phyloP scores from a whole-genome alignment of 2,797 vertebrate genomes.

The Muscicapa comitata region DNA sequence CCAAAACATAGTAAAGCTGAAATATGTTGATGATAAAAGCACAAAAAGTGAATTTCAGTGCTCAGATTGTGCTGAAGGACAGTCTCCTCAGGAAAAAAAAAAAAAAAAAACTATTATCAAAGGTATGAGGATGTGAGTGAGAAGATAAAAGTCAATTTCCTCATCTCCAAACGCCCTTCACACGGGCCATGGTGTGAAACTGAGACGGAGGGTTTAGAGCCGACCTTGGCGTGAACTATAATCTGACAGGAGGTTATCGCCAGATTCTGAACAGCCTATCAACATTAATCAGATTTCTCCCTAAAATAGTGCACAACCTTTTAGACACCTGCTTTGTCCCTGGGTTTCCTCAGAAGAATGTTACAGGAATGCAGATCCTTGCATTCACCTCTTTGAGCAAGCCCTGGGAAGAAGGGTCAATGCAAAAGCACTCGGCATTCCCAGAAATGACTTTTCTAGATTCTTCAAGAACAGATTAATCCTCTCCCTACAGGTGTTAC shows the following conservation, averaged over 20 bases:
- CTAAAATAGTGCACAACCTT: conserved; percentile 72
- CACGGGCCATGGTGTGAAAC: conserved; percentile 41
- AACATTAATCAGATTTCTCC: conserved; percentile 75
- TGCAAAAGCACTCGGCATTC: rapidly evolving
- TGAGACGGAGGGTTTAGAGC: conserved; percentile 48
- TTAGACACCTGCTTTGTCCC: conserved; percentile 51
- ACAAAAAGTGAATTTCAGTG: background rate
- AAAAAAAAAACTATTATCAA: background rate
- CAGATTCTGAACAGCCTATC: conserved; percentile 60
- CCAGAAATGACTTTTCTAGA: background rate
- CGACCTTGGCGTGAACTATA: conserved; percentile 56
- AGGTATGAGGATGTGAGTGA: conserved; percentile 10
- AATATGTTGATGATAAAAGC: background rate
- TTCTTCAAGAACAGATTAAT: background rate
- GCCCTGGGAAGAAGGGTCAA: background rate
- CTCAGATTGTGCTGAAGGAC: background rate
- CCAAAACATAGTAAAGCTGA: background rate
- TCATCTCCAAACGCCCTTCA: conserved; percentile 55
- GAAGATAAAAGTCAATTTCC: conserved; percentile 4
- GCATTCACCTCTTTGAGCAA: background rate
- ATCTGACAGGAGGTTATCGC: conserved; percentile 63
- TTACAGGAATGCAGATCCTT: background rate
- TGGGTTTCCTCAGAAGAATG: background rate
- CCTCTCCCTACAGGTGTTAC: background rate
- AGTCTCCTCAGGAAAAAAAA: background rate